A percentile compares a stretch with the other conserved stretches of the same genome.
Conservation (phyloP, 2,113 vertebrate genomes). For the Sinosuthora webbiana region DNA sequence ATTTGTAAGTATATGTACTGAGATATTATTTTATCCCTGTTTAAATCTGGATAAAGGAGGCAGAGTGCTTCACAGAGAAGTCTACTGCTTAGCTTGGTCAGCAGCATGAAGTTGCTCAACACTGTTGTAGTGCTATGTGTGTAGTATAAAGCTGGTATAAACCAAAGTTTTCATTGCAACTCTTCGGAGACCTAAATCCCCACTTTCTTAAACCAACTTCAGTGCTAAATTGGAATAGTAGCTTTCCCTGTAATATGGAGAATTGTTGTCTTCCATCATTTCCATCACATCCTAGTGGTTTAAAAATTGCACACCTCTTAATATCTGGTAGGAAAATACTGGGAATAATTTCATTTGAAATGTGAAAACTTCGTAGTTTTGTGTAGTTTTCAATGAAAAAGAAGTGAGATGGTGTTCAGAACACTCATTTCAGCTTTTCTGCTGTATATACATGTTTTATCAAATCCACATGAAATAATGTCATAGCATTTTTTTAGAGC, state of each 20-base stretch:
- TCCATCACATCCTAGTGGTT: background rate
- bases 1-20: constrained; percentile 84
- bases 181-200: background rate
- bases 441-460: background rate
- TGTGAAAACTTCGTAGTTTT: background rate
- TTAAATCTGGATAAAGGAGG: background rate
- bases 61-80: background rate
- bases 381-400: background rate
- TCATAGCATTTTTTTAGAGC: background rate
- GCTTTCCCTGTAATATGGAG: background rate
- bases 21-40: background rate
- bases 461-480: background rate
- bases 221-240: background rate
- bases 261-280: background rate
- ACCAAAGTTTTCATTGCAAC: background rate
- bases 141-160: background rate
- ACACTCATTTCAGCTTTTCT: background rate
- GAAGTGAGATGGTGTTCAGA: background rate
- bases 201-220: background rate
- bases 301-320: background rate
- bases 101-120: background rate
- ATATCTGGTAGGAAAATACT: background rate
- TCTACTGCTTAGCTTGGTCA: background rate
- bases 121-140: background rate
- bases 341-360: background rate